Evolutionary conservation across 2,113 vertebrate species (phyloP), one percentile per base, ranked within the genome.

Genomic region (Cryptomyrus ogoouensis): DNA sequence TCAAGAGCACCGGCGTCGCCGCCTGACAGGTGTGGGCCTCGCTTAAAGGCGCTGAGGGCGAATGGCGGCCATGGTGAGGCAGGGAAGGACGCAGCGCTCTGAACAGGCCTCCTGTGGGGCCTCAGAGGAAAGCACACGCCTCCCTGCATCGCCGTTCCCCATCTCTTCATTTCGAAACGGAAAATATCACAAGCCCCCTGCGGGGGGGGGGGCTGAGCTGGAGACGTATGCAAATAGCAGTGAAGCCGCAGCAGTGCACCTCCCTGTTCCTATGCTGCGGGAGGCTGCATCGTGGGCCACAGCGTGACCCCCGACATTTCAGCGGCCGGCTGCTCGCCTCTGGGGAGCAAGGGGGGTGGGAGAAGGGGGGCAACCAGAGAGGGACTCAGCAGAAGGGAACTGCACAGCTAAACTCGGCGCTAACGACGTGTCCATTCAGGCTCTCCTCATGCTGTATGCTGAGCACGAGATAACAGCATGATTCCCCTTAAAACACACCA

Each of bases 21-120:
- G 10, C 89, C 35, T 89, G 84, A 91, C 84, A 91, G 89, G 42
- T 70, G 87, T 58, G 39, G 62, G 66, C 84, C 56, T 47, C 52
- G 35, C 56, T 70, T 50, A 80, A 47, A 90, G 77, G 83, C 21
- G 47, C 87, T 42, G 42, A 62, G 83, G 66, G 85, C 84, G 70
- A 89, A 89, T 21, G 56, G 70, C 12, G 58, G 83, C 83, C 58
- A 47, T 50, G 6, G 9, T 66, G 52, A 52, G n/a, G 80, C 17
- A 47, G 87, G 27, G 53, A 21, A 24, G 89, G 39, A 50, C 3
- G 42, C 21, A 9, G 10, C 21, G 77, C 47, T 35, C 31, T 53
- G 3, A 87, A 31, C 12, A 5, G 85, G 13, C 17, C 49, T 2
- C 49, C 85, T 53, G 85, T n/a, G 42, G 83, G 44, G 83, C 35